Base-by-base conservation (phyloP, 1,140 invertebrate genomes). In the Bombus balteatus region DNA sequence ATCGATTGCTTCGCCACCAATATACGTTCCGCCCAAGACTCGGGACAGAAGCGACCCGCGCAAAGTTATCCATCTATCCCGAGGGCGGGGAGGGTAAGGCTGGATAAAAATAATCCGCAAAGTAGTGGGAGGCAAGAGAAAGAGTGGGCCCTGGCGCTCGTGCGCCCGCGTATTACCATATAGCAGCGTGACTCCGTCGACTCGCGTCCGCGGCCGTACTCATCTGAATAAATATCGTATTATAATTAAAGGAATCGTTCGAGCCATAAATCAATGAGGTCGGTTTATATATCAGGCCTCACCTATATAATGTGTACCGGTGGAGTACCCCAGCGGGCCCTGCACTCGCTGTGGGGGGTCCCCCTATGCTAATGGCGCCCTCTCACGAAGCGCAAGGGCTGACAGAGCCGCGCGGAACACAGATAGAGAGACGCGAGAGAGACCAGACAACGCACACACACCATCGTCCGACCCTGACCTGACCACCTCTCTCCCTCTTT, bases 171-270 rank as follows among this genome's bases (percentile, higher is more conserved):
- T 88, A 94, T 94, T 94, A 94, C 81, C 94, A 94, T 94, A 94
- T 93, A 94, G 92, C 93, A 94, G 93, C 94, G 93, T 94, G 94
- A 95, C 94, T 94, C 88, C 91, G 86, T 22, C 47, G 83, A 90
- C 39, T 78, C 59, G 89, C 89, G 81, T 87, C 85, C 72, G 81
- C 88, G 85, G 81, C 74, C 89, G 83, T 88, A 32, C 93, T 94
- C 94, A 94, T 95, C 94, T 94, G 94, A 95, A 95, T 95, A 95
- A 95, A 94, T 95, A 95, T 95, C 94, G 94, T 94, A 95, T 95
- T 95, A 94, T 95, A 94, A 95, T 95, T 95, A 94, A 95, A 95
- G 92, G 94, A 94, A 95, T 94, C 92, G 93, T 94, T 93, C 91
- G 93, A 93, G 91, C 88, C 92, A 94, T 95, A 95, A 95, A 95